phyloP scores from a whole-genome alignment of 1,140 invertebrate genomes.

The Euwallacea fornicatus region DNA sequence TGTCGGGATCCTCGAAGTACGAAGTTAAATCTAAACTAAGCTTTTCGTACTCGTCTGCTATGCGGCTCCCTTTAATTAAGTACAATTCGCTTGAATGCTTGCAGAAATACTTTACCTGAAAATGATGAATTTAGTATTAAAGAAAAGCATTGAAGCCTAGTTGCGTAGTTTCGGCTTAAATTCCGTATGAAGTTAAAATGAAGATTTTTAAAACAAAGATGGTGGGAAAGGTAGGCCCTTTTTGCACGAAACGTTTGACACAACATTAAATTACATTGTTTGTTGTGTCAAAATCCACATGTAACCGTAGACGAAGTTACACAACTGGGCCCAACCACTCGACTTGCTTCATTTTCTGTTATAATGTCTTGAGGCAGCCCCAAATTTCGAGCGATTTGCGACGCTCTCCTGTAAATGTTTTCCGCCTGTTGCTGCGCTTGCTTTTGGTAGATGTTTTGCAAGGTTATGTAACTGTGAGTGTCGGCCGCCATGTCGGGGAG shows the following conservation, averaged over 20 bases:
- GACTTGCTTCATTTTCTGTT: slow-evolving; percentile 67
- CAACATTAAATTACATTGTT: too few species aligned
- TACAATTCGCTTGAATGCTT: slow-evolving; percentile 80
- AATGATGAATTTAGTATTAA: slow-evolving; percentile 17
- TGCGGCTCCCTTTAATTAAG: slow-evolving; percentile 77
- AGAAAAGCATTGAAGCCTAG: background rate
- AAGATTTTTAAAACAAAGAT: background rate
- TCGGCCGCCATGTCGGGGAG: slow-evolving; percentile 98
- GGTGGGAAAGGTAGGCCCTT: background rate
- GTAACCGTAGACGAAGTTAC: too few species aligned
- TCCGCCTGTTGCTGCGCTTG: slow-evolving; percentile 83
- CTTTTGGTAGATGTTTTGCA: slow-evolving; percentile 88
- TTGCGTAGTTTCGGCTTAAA: too few species aligned
- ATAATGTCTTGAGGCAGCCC: slow-evolving; percentile 73
- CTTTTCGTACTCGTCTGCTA: slow-evolving; percentile 73
- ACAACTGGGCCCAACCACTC: background rate
- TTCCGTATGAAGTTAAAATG: background rate
- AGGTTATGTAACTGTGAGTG: slow-evolving; percentile 85
- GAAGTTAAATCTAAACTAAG: slow-evolving; percentile 45
- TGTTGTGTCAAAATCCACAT: too few species aligned
- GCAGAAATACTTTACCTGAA: slow-evolving; percentile 73
- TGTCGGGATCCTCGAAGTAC: slow-evolving; percentile 74
- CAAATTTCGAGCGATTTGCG: slow-evolving; percentile 76
- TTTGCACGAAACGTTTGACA: background rate
- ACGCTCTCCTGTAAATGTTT: slow-evolving; percentile 76